Percentiles rank a stretch among this genome's conserved stretches.
Evolutionary conservation across 2,888 invertebrate species (phyloP).

Genomic region (Eledone cirrhosa): DNA sequence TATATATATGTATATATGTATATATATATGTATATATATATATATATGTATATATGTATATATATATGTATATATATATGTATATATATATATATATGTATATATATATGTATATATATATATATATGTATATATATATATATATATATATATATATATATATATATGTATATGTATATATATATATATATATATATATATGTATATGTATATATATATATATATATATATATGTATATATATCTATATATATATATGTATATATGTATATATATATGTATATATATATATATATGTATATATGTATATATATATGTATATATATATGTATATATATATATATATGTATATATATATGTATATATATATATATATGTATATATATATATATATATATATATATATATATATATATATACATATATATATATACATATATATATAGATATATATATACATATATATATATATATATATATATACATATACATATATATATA

Average conservation of each 20-base stretch:
- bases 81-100: constrained; percentile 11
- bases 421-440: too few relatives aligned
- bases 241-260: constrained; percentile 15
- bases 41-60: neutral
- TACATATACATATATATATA: too few relatives aligned
- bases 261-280: constrained; percentile 16
- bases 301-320: too few relatives aligned
- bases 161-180: neutral
- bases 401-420: too few relatives aligned
- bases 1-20: neutral
- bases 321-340: too few relatives aligned
- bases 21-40: neutral
- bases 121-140: constrained; percentile 16
- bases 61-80: neutral
- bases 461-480: too few relatives aligned
- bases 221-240: constrained; percentile 16
- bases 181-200: neutral
- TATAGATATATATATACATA: too few relatives aligned
- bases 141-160: neutral
- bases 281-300: neutral
- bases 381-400: too few relatives aligned
- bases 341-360: too few relatives aligned
- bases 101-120: constrained; percentile 8
- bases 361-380: too few relatives aligned
- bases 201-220: constrained; percentile 1